Evolutionary conservation across 1,140 invertebrate genomes (phyloP).

Genomic region (Ptiloglossa arizonensis): DNA sequence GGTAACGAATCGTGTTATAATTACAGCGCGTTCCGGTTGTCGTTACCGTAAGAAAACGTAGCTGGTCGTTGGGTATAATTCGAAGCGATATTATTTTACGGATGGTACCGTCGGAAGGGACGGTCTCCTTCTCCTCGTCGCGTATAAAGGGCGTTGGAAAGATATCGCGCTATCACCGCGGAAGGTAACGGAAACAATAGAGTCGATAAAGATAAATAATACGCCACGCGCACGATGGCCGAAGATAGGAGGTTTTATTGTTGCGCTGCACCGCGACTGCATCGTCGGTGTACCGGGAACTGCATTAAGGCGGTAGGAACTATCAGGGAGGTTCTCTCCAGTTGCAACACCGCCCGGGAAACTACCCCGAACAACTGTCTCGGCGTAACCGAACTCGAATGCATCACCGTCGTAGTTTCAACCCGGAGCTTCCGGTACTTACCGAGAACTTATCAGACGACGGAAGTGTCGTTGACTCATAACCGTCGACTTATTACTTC

Average conservation of each 20-base stretch:
- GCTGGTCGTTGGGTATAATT: not conserved
- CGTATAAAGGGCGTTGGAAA: not conserved
- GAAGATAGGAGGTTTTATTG: slow-evolving; percentile 30
- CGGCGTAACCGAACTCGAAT: slow-evolving; percentile 57
- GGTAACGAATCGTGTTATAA: not conserved
- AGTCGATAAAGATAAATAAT: slow-evolving; percentile 17
- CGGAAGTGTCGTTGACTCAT: slow-evolving; percentile 61
- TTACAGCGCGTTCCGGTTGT: not conserved
- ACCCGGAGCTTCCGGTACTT: slow-evolving; percentile 49
- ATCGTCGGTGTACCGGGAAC: slow-evolving; percentile 13
- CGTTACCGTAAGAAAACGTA: too few species aligned
- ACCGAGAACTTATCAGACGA: slow-evolving; percentile 55
- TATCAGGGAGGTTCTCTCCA: slow-evolving; percentile 21
- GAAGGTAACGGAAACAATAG: not conserved
- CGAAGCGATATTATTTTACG: not conserved
- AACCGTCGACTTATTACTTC: slow-evolving; percentile 56
- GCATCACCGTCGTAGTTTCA: slow-evolving; percentile 52
- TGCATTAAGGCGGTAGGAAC: slow-evolving; percentile 46
- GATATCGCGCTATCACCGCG: not conserved
- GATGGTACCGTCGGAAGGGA: not conserved
- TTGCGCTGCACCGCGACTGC: not conserved
- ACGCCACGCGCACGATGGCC: not conserved
- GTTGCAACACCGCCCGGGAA: slow-evolving; percentile 41
- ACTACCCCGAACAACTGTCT: slow-evolving; percentile 58
- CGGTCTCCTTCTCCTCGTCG: too few species aligned